Conservation (phyloP, 2,888 invertebrate genomes). For the Archips xylosteana region DNA sequence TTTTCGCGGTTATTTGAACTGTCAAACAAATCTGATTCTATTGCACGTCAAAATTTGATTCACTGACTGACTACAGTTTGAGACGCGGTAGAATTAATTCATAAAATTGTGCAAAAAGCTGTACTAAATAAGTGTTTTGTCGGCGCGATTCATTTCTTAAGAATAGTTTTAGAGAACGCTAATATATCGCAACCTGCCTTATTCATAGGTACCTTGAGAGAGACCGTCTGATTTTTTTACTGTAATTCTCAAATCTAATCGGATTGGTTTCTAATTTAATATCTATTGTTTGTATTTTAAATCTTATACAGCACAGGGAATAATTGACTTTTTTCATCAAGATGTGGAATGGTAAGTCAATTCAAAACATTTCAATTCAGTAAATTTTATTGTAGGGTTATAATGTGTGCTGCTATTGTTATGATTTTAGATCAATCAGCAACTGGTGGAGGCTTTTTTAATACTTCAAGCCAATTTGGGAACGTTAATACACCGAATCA, state of each 20-base stretch:
- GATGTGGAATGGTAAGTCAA: slow-evolving; percentile 66
- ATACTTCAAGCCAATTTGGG: slow-evolving; percentile 78
- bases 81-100: neutral
- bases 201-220: too few relatives aligned
- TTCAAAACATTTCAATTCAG: slow-evolving; percentile 9
- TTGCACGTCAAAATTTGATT: neutral
- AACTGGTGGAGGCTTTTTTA: slow-evolving; percentile 79
- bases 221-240: too few relatives aligned
- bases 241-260: neutral
- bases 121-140: too few relatives aligned
- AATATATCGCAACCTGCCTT: too few relatives aligned
- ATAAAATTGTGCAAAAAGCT: too few relatives aligned
- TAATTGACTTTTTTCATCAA: slow-evolving; percentile 23
- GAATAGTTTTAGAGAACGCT: too few relatives aligned
- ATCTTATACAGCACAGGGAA: neutral
- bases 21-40: neutral
- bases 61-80: neutral
- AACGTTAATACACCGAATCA: slow-evolving; percentile 78
- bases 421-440: slow-evolving; percentile 74
- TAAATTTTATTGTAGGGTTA: slow-evolving; percentile 42
- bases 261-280: neutral
- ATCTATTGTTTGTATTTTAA: neutral
- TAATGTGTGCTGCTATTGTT: neutral
- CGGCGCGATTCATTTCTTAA: too few relatives aligned
- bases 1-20: slow-evolving; percentile 32